Conservation (phyloP, 2,113 vertebrate species). For the Rafetus swinhoei region DNA sequence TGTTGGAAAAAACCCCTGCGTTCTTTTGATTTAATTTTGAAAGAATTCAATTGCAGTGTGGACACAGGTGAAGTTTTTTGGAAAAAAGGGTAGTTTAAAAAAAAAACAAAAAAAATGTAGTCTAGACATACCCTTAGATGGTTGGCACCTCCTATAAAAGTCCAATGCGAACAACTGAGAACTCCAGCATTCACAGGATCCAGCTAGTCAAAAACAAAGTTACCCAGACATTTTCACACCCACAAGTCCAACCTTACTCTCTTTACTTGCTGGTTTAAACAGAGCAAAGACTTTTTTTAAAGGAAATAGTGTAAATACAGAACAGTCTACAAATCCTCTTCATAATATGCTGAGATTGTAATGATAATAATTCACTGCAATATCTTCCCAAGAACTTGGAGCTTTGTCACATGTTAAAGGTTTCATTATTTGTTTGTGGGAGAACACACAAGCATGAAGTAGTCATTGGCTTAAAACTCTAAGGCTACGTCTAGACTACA, state of each 20-base stretch:
- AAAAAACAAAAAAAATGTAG: too few relatives aligned
- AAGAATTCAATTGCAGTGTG: too few relatives aligned
- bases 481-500: too few relatives aligned
- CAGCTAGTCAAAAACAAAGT: not conserved
- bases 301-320: slow-evolving; percentile 16
- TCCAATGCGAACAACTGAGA: not conserved
- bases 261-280: slow-evolving; percentile 21
- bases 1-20: too few relatives aligned
- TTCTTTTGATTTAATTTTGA: too few relatives aligned
- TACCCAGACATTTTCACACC: not conserved
- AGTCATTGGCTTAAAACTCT: slow-evolving; percentile 55
- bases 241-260: slow-evolving; percentile 36
- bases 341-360: slow-evolving; percentile 17
- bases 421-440: slow-evolving; percentile 64
- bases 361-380: slow-evolving; percentile 40
- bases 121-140: not conserved
- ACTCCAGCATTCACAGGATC: not conserved
- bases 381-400: slow-evolving; percentile 55
- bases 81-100: too few relatives aligned
- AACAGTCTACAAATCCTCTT: slow-evolving; percentile 22
- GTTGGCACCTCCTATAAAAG: not conserved
- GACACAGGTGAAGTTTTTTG: too few relatives aligned
- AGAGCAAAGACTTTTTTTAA: not conserved
- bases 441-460: slow-evolving; percentile 52
- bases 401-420: slow-evolving; percentile 58